phyloP scores from a whole-genome alignment of 1,140 invertebrate genomes.

The Cataglyphis hispanica region DNA sequence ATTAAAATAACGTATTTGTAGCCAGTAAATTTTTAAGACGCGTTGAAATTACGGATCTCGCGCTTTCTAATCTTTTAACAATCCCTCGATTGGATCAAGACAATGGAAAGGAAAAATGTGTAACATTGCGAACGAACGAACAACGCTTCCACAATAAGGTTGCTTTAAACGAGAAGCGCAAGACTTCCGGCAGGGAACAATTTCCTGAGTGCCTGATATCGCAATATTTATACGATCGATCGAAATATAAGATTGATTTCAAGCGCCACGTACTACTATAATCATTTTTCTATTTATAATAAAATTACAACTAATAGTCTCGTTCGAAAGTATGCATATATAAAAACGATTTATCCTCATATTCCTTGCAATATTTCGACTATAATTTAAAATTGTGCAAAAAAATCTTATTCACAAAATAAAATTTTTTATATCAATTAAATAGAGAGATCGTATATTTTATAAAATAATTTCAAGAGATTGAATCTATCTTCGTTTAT shows the following conservation, averaged over 20 bases:
- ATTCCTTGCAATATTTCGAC: slow-evolving; percentile 24
- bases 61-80: slow-evolving; percentile 41
- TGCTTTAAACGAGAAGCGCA: slow-evolving; percentile 23
- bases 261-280: not conserved
- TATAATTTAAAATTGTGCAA: not conserved
- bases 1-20: slow-evolving; percentile 55
- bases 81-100: slow-evolving; percentile 24
- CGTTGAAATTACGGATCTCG: slow-evolving; percentile 40
- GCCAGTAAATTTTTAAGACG: slow-evolving; percentile 37
- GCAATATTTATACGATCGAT: not conserved
- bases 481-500: slow-evolving; percentile 47
- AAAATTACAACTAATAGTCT: not conserved
- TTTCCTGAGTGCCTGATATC: not conserved
- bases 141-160: not conserved
- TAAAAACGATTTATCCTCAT: slow-evolving; percentile 60
- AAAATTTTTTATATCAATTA: not conserved
- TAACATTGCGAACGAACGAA: not conserved
- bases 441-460: no score
- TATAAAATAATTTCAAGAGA: slow-evolving; percentile 35
- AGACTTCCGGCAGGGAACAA: not conserved
- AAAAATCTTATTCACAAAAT: not conserved
- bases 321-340: not conserved
- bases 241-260: not conserved
- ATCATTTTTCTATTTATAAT: not conserved
- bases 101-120: not conserved